These are phyloP conservation scores for Sturnira hondurensis DNA, from an alignment of 2,113 vertebrate species.

Conservation along the genomic window DNA sequence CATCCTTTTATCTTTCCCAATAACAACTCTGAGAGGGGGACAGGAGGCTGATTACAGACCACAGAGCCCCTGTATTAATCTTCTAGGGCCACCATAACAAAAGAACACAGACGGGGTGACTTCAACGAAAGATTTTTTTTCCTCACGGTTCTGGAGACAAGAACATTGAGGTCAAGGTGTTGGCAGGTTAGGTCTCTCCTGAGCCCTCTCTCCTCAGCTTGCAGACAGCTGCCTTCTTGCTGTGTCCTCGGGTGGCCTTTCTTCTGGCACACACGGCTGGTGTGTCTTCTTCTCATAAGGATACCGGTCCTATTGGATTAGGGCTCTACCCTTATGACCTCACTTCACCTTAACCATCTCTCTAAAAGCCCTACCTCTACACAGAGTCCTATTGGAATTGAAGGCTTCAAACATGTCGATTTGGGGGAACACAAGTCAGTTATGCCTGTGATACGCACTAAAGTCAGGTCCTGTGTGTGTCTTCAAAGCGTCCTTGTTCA, in stretches of 20 bases:
- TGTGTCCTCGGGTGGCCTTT: neutral
- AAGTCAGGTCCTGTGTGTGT: neutral
- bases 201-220: neutral
- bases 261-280: fast-evolving
- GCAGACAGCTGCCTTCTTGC: neutral
- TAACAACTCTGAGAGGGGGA: neutral
- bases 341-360: neutral
- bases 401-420: neutral
- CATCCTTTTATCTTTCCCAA: neutral
- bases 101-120: too few species aligned
- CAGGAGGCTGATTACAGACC: neutral
- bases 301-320: neutral
- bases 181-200: neutral
- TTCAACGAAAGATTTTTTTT: neutral
- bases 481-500: neutral
- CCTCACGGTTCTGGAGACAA: neutral
- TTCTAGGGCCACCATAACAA: too few species aligned
- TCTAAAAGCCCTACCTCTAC: neutral
- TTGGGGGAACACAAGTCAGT: neutral
- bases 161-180: neutral
- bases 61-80: neutral
- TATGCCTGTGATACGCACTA: neutral
- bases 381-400: neutral
- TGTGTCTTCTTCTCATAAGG: neutral
- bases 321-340: neutral